phyloP scores from a whole-genome alignment of 2,888 invertebrate species.

The Ypsolopha scabrella region DNA sequence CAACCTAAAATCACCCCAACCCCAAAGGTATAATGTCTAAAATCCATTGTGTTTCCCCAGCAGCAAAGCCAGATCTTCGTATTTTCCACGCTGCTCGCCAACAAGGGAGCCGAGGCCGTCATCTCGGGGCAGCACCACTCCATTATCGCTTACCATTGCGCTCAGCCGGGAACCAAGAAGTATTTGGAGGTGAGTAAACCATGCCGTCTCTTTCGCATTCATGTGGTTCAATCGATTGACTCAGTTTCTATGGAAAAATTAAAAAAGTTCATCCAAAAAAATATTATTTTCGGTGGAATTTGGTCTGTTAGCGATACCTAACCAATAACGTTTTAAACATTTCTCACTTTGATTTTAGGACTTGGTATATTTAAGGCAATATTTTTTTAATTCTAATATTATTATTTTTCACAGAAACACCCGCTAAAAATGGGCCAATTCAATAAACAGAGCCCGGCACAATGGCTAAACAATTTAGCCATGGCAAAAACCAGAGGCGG shows the following conservation, averaged over 20 bases:
- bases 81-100: slow-evolving; percentile 93
- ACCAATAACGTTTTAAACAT: too few relatives aligned
- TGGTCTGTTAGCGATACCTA: too few relatives aligned
- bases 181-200: slow-evolving; percentile 81
- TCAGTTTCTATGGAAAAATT: too few relatives aligned
- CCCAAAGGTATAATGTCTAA: too few relatives aligned
- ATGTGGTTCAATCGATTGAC: too few relatives aligned
- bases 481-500: slow-evolving; percentile 80
- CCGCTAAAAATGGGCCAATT: slow-evolving; percentile 91
- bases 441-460: slow-evolving; percentile 84
- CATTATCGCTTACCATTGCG: slow-evolving; percentile 95
- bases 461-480: slow-evolving; percentile 83
- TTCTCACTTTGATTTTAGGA: too few relatives aligned
- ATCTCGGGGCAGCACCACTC: slow-evolving; percentile 90
- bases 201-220: background rate
- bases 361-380: too few relatives aligned
- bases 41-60: slow-evolving; percentile 66
- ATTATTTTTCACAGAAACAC: slow-evolving; percentile 78
- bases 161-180: slow-evolving; percentile 94
- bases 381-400: background rate
- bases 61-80: slow-evolving; percentile 99
- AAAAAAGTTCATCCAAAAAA: too few relatives aligned
- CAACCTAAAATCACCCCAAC: too few relatives aligned
- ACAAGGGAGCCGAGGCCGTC: slow-evolving; percentile 94
- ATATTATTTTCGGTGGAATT: too few relatives aligned